A percentile compares a stretch with the other conserved stretches of the same genome.
These are phyloP conservation scores for Botrylloides violaceus DNA, from an alignment of 23 tunicate genomes.

Conservation along the genomic window DNA sequence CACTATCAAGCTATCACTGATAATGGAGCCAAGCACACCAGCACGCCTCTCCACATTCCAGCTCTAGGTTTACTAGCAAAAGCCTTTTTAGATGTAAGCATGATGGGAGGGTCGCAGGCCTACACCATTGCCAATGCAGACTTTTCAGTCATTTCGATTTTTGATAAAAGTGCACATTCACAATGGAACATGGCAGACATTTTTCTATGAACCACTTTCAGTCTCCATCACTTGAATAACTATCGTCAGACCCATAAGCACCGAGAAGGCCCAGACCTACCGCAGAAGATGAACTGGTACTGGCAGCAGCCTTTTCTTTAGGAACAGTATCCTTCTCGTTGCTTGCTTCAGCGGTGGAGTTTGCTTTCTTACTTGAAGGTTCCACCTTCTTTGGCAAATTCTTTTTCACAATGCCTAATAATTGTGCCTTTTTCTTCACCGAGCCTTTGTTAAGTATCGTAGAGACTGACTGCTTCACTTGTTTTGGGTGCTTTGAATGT, in stretches of 20 bases:
- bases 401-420: constrained; percentile 1
- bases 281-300: not conserved
- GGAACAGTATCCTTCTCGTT: not conserved
- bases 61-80: too few species aligned
- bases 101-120: too few species aligned
- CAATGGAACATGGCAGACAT: too few species aligned
- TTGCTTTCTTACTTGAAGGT: too few species aligned
- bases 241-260: constrained; percentile 25
- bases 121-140: too few species aligned
- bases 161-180: too few species aligned
- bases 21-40: too few species aligned
- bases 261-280: constrained; percentile 27
- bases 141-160: too few species aligned
- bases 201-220: not conserved
- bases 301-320: not conserved
- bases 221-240: constrained; percentile 19
- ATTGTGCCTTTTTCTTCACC: constrained; percentile 7
- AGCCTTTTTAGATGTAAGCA: too few species aligned
- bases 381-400: not conserved
- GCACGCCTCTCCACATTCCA: too few species aligned
- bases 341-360: not conserved
- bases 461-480: not conserved
- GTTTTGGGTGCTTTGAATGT: not conserved
- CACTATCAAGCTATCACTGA: too few species aligned
- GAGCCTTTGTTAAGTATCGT: not conserved